Conservation (phyloP, 2,888 invertebrate genomes). For the Drosophila nigricruria region DNA sequence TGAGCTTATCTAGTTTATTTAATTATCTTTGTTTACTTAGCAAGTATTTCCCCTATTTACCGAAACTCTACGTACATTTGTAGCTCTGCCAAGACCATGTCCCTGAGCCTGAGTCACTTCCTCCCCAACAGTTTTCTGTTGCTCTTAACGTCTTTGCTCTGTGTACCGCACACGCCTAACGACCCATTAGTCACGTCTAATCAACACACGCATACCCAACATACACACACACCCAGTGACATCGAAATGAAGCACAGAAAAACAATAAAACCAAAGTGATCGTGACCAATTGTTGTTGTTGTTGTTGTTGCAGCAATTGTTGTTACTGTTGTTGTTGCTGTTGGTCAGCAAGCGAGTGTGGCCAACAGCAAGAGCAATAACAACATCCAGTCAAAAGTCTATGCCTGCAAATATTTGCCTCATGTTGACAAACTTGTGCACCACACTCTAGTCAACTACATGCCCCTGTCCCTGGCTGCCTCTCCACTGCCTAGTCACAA, state of each 20-base stretch:
- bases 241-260: conserved; percentile 29
- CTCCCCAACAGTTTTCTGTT: not conserved
- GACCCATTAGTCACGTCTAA: conserved; percentile 77
- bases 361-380: conserved; percentile 27
- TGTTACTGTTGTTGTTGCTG: conserved; percentile 25
- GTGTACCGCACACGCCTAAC: conserved; percentile 59
- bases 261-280: conserved; percentile 75
- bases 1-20: not conserved
- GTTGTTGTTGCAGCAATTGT: conserved; percentile 26
- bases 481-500: not conserved
- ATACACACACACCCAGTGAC: conserved; percentile 17
- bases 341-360: conserved; percentile 30
- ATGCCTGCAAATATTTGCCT: conserved; percentile 72
- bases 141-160: conserved; percentile 37
- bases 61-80: conserved; percentile 39
- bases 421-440: conserved; percentile 71
- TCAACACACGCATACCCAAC: conserved; percentile 53
- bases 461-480: not conserved
- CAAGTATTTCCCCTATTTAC: not conserved
- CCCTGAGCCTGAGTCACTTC: conserved; percentile 24
- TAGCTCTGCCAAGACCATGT: conserved; percentile 43
- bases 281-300: conserved; percentile 74
- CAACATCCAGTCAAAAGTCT: conserved; percentile 43
- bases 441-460: conserved; percentile 18
- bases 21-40: not conserved